These are phyloP conservation scores for Drosophila sproati DNA, from an alignment of 1,140 invertebrate genomes.

Conservation along the genomic window DNA sequence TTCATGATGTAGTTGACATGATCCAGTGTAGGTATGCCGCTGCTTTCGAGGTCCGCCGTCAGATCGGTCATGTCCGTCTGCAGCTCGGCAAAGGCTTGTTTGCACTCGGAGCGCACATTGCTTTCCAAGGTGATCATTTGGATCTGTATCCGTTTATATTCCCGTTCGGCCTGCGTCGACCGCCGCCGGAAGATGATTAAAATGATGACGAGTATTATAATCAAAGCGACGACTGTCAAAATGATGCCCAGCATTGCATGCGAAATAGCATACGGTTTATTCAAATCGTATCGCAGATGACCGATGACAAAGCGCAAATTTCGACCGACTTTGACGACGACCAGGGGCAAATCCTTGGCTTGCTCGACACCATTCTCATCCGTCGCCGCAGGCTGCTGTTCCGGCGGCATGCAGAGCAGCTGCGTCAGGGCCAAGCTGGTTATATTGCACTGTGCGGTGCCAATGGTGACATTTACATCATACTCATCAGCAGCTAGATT, in stretches of 20 bases:
- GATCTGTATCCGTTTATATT: conserved; percentile 98
- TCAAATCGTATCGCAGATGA: conserved; percentile 94
- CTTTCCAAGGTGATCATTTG: conserved; percentile 99
- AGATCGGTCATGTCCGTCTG: conserved; percentile 99
- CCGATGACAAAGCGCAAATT: conserved; percentile 94
- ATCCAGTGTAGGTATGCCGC: conserved; percentile 97
- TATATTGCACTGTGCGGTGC: conserved; percentile 94
- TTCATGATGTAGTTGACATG: conserved; percentile 99
- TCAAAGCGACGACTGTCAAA: conserved; percentile 92
- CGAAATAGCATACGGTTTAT: conserved; percentile 92
- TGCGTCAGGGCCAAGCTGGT: conserved; percentile 95
- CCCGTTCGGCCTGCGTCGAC: conserved; percentile 96
- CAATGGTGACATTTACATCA: conserved; percentile 97
- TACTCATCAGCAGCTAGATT: conserved; percentile 96
- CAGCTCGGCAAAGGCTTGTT: conserved; percentile 99
- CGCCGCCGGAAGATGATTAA: conserved; percentile 95
- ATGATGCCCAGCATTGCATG: conserved; percentile 95
- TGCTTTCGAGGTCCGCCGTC: conserved; percentile 97
- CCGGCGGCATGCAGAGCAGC: conserved; percentile 95
- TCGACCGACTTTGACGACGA: conserved; percentile 95
- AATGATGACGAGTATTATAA: conserved; percentile 93
- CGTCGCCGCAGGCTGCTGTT: conserved; percentile 92
- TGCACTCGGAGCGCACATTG: conserved; percentile 98
- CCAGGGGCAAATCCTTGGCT: conserved; percentile 91
- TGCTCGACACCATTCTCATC: conserved; percentile 93